Evolutionary conservation across 2,888 invertebrate genomes (phyloP), one percentile per base, ranked within the genome.

Genomic region (Bellardia bayeri): DNA sequence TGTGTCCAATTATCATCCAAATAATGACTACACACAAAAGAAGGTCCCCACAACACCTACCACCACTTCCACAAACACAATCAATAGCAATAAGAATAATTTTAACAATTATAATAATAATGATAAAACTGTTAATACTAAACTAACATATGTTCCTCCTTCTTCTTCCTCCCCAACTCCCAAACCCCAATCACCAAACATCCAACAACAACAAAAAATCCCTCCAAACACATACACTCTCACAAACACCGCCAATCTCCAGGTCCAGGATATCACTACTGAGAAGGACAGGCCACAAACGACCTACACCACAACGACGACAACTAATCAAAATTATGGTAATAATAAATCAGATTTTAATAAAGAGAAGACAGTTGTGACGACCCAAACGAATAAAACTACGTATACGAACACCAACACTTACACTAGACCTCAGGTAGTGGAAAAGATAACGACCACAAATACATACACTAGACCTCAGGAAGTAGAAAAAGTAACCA

Each of bases 111-210:
- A 85, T 72, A 75, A 80, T 82, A 82, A 87, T 72, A 89, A 79
- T 82, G 85, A 88, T 72, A 89, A 86, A 82, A 78, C 75, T 79
- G 56, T 58, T 58, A 87, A 89, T 78, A 86, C 68, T 79, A 87
- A 91, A 91, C 89, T 92, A 91, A 92, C 92, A 82, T 90, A 91
- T 92, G 88, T 91, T 92, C 92, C 92, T 88, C 91, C 92, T 92
- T 92, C 91, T 90, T 89, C 86, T 90, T 88, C 89, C 78, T 58
- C 87, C 74, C 88, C 89, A 74, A 82, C 84, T 88, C 89, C 90
- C 76, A 88, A 61, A 85, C 87, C 89, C 88, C 87, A 82, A 82
- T 85, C 66, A 87, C 72, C 80, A 45, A 84, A 74, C 51, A 82
- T 40, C 13, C 45, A 83, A 64, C 68, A 78, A 75, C 86, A 76